Conservation (phyloP, 2,797 vertebrate genomes). For the Parotocinclus haroldoi region DNA sequence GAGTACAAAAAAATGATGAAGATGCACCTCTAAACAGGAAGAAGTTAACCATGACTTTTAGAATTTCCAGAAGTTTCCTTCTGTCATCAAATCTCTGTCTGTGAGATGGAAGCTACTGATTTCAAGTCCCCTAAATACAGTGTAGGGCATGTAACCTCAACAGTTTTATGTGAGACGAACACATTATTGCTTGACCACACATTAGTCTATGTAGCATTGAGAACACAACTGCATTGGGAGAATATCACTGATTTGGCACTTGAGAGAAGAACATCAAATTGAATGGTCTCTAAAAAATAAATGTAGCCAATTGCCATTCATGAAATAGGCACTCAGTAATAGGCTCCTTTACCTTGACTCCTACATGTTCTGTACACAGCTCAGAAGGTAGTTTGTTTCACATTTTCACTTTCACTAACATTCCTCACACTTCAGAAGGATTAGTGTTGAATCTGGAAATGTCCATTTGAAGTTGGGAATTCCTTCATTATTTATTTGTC, state of each 20-base stretch:
- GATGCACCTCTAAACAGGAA: slow-evolving; percentile 39
- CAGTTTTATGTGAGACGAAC: no score
- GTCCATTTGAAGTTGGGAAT: no score
- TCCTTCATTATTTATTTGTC: no score
- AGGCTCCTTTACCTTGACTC: slow-evolving; percentile 54
- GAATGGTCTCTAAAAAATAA: slow-evolving; percentile 51
- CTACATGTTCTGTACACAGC: slow-evolving; percentile 28
- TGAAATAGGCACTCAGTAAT: slow-evolving; percentile 50
- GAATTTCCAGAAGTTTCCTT: slow-evolving; percentile 41
- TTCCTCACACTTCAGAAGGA: slow-evolving; percentile 27
- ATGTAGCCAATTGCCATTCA: slow-evolving; percentile 43
- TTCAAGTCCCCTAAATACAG: background rate
- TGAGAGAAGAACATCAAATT: slow-evolving; percentile 38
- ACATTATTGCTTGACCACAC: background rate
- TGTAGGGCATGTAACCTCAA: background rate
- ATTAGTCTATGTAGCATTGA: background rate
- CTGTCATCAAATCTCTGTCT: slow-evolving; percentile 28
- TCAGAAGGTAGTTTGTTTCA: slow-evolving; percentile 36
- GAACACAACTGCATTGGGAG: slow-evolving; percentile 20
- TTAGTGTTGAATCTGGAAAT: slow-evolving; percentile 16
- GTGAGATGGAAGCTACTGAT: background rate
- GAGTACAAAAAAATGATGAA: no score
- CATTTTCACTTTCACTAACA: slow-evolving; percentile 36
- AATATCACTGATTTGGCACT: slow-evolving; percentile 45
- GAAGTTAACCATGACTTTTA: slow-evolving; percentile 25